Base-by-base conservation (phyloP, 2,888 invertebrate species). In the Thumatha senex region DNA sequence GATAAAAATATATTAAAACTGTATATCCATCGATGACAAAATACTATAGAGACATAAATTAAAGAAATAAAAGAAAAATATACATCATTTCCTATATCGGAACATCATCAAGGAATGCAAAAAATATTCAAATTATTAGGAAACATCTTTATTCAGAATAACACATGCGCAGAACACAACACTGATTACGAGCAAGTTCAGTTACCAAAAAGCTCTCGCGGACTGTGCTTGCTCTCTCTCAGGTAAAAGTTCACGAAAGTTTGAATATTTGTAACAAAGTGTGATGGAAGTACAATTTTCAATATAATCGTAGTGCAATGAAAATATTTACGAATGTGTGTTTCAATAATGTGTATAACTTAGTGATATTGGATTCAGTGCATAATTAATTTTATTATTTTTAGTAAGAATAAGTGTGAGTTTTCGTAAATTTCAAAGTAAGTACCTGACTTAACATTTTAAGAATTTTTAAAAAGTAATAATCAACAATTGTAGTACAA, bases 241-340 rank as follows among this genome's bases (percentile, higher is more conserved):
- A 2, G 2, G 15, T 7, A 50, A 63, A 67, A 66, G 38, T 56
- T 63, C 14, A 35, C 55, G 56, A 41, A 61, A 69, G 51, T 66
- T 44, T 34, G 10, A 10, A 11, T 31, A 30, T 12, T 42, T 39
- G 2, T 39, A 14, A 15, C 2, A 30, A 24, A 31, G 30, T 40
- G 24, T 2, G 31, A 8, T 24, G 2, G 42, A 40, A 44, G 38
- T 43, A 18, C 1, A 11, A 18, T 11, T 38, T 39, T 14, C 5
- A 5, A 5, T 2, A 5, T 24, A 4, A 14, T 13, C 3, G 12
- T 12, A 33, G 49, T 49, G 43, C 9, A 39, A 15, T 35, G 36
- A 44, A 14, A 49, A 34, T 41, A 14, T 15, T 10, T 14, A n/a
- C n/a, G 11, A 13, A 1, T 43, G 29, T 34, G 31, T 34, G 35